Base-by-base conservation (phyloP, 64 coral and sea anemone genomes). In the Porites australiensis region DNA sequence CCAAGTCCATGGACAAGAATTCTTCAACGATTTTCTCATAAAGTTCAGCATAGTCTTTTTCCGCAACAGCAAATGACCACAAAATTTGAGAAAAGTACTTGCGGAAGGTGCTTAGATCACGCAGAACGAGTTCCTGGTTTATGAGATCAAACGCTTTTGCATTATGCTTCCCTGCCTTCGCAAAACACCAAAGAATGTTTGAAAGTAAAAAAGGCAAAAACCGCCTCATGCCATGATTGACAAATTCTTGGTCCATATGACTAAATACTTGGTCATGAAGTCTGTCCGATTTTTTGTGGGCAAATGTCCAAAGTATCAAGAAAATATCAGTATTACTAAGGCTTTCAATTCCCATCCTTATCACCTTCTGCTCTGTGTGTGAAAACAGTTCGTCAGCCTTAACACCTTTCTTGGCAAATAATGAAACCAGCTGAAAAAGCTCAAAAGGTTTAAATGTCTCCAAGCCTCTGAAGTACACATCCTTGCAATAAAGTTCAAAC, bases 251-350 rank as follows among this genome's bases (percentile, higher is more conserved):
- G 15, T 67, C n/a, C 8, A 67, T 67, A 21, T 67, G 64, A 14
- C 64, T 67, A 14, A 67, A 67, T 5, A 67, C 64, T 14, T 21
- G 64, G 13, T 67, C n/a, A 67, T 67, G 13, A 67, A 13, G 8
- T 67, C n/a, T 67, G 64, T 67, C 64, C 5, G 64, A 67, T 67
- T 14, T 67, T 67, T 67, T 67, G 64, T 21, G 8, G 64, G 64
- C 64, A 67, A 67, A 22, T 67, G 64, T 21, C 64, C 64, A 67
- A 67, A 67, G 64, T 19, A 67, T 67, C 64, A 67, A 67, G n/a
- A 67, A 67, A 18, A 67, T 67, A 5, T 67, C 64, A 3, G 53
- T 67, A 18, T 67, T 67, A 21, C 64, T 67, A 2, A 67, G 64
- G n/a, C n/a, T 14, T 13, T 21, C 64, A 14, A 21, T 67, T 3